These are phyloP conservation scores for Sebastes umbrosus DNA, from an alignment of 2,797 vertebrate genomes.

Conservation along the genomic window DNA sequence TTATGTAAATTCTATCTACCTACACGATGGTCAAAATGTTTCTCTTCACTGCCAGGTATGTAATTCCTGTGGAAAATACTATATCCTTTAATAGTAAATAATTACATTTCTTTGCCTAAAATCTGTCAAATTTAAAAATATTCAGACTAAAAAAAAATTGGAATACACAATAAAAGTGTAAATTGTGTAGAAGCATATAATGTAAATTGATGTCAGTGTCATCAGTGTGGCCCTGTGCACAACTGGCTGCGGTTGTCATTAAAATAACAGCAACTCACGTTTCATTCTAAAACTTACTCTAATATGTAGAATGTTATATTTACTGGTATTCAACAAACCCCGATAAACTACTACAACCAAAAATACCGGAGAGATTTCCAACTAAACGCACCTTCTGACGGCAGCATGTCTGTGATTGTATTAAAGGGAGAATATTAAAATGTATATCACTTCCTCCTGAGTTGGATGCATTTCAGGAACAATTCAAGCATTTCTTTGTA, in stretches of 20 bases:
- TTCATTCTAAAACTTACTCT: background rate
- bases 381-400: background rate
- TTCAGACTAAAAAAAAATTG: background rate
- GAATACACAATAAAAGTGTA: background rate
- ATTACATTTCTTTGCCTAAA: background rate
- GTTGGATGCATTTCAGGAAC: background rate
- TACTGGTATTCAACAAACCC: background rate
- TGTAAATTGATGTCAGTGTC: background rate
- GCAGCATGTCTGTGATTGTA: background rate
- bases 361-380: no score
- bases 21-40: background rate
- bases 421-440: background rate
- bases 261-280: background rate
- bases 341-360: background rate
- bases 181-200: background rate
- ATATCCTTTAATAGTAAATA: background rate
- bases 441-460: background rate
- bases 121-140: background rate
- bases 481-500: background rate
- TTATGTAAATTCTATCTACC: background rate
- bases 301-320: background rate
- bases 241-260: background rate
- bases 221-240: background rate
- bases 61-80: background rate
- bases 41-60: background rate